A percentile compares a stretch with the other conserved stretches of the same genome.
These are phyloP conservation scores for Amphimallon solstitiale DNA, from an alignment of 2,888 invertebrate genomes.

Conservation along the genomic window DNA sequence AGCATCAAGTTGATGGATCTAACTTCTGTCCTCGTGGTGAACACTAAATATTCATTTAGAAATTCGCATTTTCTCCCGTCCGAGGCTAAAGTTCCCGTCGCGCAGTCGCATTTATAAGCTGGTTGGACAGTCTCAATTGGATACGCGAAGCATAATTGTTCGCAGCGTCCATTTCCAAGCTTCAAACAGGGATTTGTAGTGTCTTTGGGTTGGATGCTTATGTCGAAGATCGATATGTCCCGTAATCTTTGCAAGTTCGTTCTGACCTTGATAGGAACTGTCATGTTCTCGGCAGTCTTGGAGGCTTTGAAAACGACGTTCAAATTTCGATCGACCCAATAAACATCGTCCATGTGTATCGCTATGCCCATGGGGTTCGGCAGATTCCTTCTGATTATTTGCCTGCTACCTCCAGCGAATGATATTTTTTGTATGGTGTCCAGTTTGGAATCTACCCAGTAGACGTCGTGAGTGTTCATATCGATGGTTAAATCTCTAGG, in stretches of 20 bases:
- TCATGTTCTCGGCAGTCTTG: constrained; percentile 76
- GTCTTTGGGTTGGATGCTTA: constrained; percentile 86
- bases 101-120: constrained; percentile 86
- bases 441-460: constrained; percentile 95
- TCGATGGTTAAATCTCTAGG: constrained; percentile 93
- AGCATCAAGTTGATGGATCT: constrained; percentile 91
- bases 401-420: constrained; percentile 81
- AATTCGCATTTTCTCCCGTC: constrained; percentile 76
- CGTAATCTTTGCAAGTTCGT: constrained; percentile 86
- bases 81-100: constrained; percentile 80
- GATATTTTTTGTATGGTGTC: constrained; percentile 96
- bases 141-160: constrained; percentile 94
- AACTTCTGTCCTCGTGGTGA: constrained; percentile 94
- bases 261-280: constrained; percentile 77
- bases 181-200: constrained; percentile 83
- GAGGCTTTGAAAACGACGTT: constrained; percentile 84
- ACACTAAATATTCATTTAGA: constrained; percentile 90
- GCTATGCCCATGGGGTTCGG: constrained; percentile 96
- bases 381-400: constrained; percentile 84
- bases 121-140: constrained; percentile 73
- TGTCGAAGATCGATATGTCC: constrained; percentile 92
- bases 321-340: constrained; percentile 95
- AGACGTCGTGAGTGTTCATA: constrained; percentile 92
- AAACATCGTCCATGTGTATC: constrained; percentile 83
- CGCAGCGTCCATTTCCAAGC: constrained; percentile 84